Evolutionary conservation across 2,888 invertebrate species (phyloP).

Genomic region (Glyphotaelius pellucidus): DNA sequence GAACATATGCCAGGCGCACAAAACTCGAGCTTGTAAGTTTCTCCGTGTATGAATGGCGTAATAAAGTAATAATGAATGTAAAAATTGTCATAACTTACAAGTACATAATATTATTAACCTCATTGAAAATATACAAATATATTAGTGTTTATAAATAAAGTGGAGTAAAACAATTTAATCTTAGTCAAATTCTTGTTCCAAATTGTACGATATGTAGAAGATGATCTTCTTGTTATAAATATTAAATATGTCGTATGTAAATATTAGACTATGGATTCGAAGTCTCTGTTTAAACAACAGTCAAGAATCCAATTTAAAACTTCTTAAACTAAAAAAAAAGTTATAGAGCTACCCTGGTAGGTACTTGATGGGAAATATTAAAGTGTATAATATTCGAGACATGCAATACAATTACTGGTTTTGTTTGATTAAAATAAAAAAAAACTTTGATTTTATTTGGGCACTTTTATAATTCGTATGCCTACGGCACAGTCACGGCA

Average conservation of each 20-base stretch:
- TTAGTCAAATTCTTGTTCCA: not conserved
- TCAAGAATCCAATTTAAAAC: not conserved
- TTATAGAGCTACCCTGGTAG: not conserved
- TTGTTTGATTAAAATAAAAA: not conserved
- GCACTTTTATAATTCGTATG: too few species aligned
- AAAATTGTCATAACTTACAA: not conserved
- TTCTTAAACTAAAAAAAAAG: not conserved
- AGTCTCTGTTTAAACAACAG: not conserved
- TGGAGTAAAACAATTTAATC: not conserved
- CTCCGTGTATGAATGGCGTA: not conserved
- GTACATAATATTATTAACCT: not conserved
- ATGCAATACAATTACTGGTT: not conserved
- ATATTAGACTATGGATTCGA: not conserved
- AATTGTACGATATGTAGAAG: conserved; percentile 1
- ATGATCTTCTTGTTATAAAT: not conserved
- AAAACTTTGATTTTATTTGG: too few species aligned
- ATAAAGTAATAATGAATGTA: not conserved
- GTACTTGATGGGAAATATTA: not conserved
- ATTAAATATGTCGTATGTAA: not conserved
- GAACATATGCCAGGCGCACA: too few species aligned
- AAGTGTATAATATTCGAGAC: not conserved
- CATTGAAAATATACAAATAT: not conserved
- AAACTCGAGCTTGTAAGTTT: too few species aligned
- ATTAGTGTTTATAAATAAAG: not conserved
- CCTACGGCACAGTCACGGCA: too few species aligned